These are phyloP conservation scores for Nesoenas mayeri DNA, from an alignment of 2,113 vertebrate genomes.

Conservation along the genomic window DNA sequence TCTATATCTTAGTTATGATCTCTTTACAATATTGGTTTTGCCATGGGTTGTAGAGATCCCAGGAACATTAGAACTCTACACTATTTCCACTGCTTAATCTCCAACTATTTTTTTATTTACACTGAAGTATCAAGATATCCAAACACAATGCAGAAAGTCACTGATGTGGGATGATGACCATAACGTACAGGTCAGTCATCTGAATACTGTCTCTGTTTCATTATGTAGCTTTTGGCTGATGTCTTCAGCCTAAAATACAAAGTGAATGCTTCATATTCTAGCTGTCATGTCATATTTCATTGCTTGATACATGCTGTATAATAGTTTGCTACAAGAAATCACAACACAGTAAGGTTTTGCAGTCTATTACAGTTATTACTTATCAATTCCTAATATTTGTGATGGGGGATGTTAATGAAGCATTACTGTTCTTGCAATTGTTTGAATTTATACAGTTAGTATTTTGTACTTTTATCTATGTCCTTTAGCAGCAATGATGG, in stretches of 20 bases:
- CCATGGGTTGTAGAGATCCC: neutral
- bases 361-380: neutral
- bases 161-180: neutral
- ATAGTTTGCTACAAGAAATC: neutral
- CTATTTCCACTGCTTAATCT: neutral
- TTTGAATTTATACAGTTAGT: neutral
- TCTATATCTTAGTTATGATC: neutral
- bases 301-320: neutral
- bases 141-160: neutral
- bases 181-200: neutral
- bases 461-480: neutral
- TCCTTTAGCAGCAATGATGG: neutral
- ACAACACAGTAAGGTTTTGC: neutral
- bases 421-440: neutral
- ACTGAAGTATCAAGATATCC: neutral
- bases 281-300: neutral
- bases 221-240: neutral
- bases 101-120: neutral
- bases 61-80: neutral
- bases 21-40: neutral
- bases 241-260: neutral
- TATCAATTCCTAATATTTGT: constrained; percentile 7
- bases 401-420: neutral
- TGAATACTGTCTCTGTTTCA: neutral
- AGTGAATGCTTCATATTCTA: neutral